Evolutionary conservation across 1,140 invertebrate species (phyloP).

Genomic region (Venustaconcha ellipsiformis): DNA sequence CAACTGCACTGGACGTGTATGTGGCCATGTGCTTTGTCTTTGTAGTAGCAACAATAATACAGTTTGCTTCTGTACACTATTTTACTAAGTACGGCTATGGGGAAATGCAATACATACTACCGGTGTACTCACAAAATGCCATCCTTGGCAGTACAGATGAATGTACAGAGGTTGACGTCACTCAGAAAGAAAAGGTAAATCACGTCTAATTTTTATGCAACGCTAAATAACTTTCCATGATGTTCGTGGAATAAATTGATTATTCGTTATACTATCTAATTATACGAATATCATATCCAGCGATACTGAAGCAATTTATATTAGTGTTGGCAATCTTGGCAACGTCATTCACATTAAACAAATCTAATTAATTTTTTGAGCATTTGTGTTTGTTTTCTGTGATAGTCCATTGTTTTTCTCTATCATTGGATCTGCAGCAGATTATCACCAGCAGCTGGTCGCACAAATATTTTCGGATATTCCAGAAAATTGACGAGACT

Average conservation of each 20-base stretch:
- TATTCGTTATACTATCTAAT: not conserved
- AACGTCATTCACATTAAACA: no score
- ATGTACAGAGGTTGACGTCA: slow-evolving; percentile 20
- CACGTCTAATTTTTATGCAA: not conserved
- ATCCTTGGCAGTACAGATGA: slow-evolving; percentile 8
- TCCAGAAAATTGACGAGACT: no score
- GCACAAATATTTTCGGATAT: no score
- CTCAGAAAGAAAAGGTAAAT: slow-evolving; percentile 19
- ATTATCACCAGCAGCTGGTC: no score
- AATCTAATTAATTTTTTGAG: no score
- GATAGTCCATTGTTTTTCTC: no score
- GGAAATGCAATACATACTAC: slow-evolving; percentile 58
- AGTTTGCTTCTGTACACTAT: slow-evolving; percentile 88
- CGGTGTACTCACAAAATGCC: no score
- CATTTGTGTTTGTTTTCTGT: no score
- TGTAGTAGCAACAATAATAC: slow-evolving; percentile 84
- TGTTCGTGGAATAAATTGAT: not conserved
- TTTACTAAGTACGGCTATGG: slow-evolving; percentile 91
- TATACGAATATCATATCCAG: not conserved
- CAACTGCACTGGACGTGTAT: slow-evolving; percentile 88
- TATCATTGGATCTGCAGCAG: no score
- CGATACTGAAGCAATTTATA: no score
- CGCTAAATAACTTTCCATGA: not conserved
- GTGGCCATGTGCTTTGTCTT: slow-evolving; percentile 89
- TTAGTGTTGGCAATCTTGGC: no score